Percentiles rank a stretch among this genome's conserved stretches.
Evolutionary conservation across 2,797 vertebrate genomes (phyloP).

Genomic region (Hypotaenidia okinawae): DNA sequence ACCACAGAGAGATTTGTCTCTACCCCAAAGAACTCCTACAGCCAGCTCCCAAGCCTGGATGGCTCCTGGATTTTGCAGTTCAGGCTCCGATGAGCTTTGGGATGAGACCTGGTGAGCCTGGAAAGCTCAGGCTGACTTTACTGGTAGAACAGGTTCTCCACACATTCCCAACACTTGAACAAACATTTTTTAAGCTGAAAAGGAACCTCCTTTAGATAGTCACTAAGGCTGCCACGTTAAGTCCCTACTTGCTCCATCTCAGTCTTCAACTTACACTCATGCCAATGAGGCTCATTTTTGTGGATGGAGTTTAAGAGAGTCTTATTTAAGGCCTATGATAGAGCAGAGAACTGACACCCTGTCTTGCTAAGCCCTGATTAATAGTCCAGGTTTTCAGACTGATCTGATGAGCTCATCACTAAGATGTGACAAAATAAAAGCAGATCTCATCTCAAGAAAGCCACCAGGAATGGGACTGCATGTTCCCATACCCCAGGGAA

Average conservation of each 20-base stretch:
- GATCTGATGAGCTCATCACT: background rate
- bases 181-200: background rate
- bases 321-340: background rate
- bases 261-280: background rate
- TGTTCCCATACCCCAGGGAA: background rate
- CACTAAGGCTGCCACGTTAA: background rate
- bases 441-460: background rate
- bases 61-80: background rate
- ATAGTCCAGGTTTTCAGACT: background rate
- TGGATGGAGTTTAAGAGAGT: background rate
- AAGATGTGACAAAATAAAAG: background rate
- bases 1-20: background rate
- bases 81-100: background rate
- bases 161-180: background rate
- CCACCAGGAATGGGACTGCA: background rate
- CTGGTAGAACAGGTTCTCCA: background rate
- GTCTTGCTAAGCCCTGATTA: background rate
- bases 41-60: background rate
- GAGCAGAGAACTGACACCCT: background rate
- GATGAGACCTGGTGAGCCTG: background rate
- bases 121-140: background rate
- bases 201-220: background rate
- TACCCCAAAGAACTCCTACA: background rate
- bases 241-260: background rate
- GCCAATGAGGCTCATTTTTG: background rate